A percentile compares a stretch with the other conserved stretches of the same genome.
phyloP scores from a whole-genome alignment of 2,888 invertebrate species.

The Drosophila bunnanda region DNA sequence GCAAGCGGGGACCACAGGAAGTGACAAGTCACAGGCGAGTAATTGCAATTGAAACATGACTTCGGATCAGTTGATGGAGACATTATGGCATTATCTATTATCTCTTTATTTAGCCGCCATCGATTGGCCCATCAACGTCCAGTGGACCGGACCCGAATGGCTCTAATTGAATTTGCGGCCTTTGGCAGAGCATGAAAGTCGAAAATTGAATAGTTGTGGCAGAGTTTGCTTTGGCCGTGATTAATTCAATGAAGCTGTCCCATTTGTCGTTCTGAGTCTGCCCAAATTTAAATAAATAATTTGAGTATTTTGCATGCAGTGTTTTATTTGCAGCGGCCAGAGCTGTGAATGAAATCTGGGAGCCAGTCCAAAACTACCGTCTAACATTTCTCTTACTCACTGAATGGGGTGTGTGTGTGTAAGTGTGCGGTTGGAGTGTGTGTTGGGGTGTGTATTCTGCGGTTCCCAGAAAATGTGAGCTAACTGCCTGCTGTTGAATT shows the following conservation, averaged over 20 bases:
- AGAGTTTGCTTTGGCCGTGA: slow-evolving; percentile 13
- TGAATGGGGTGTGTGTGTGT: slow-evolving; percentile 8
- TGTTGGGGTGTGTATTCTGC: slow-evolving; percentile 30
- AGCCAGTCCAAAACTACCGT: slow-evolving; percentile 16
- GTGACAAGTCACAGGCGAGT: slow-evolving; percentile 29
- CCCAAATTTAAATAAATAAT: slow-evolving; percentile 42
- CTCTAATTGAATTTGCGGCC: slow-evolving; percentile 29
- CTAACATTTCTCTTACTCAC: slow-evolving; percentile 23
- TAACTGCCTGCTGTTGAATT: slow-evolving; percentile 65
- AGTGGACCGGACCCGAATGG: slow-evolving; percentile 1
- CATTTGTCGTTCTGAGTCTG: slow-evolving; percentile 19
- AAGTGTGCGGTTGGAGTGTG: slow-evolving; percentile 9
- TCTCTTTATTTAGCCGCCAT: slow-evolving; percentile 20
- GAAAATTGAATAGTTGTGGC: slow-evolving; percentile 20
- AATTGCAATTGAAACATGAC: slow-evolving; percentile 43
- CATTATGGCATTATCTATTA: slow-evolving; percentile 15
- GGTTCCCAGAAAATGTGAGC: slow-evolving; percentile 51
- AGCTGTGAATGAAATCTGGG: slow-evolving; percentile 30
- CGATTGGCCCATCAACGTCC: slow-evolving; percentile 15
- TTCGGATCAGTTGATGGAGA: not conserved
- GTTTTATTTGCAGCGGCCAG: slow-evolving; percentile 21
- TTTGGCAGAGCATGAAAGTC: slow-evolving; percentile 3
- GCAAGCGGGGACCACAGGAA: slow-evolving; percentile 27
- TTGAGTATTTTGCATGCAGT: slow-evolving; percentile 9
- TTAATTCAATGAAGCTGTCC: slow-evolving; percentile 17